Conservation (phyloP, 2,113 vertebrate species). For the Macroglossus sobrinus region DNA sequence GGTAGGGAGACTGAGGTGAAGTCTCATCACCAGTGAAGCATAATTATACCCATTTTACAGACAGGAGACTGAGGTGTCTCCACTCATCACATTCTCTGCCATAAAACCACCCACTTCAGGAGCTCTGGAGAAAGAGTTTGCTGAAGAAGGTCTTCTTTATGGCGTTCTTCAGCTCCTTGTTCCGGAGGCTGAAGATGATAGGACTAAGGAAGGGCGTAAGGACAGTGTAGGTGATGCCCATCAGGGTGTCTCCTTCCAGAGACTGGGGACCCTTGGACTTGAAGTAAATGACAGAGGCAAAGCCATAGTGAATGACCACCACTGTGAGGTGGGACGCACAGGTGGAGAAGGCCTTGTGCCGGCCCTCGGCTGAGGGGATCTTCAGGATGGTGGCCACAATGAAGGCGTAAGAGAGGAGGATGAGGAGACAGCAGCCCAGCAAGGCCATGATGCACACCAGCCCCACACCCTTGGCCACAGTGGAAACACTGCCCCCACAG, state of each 20-base stretch:
- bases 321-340: slow-evolving; percentile 64
- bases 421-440: slow-evolving; percentile 61
- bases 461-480: neutral
- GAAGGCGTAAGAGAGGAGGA: slow-evolving; percentile 60
- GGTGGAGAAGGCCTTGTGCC: slow-evolving; percentile 63
- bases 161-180: slow-evolving; percentile 65
- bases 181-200: slow-evolving; percentile 75
- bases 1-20: neutral
- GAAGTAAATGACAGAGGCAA: slow-evolving; percentile 60
- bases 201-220: slow-evolving; percentile 77
- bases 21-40: neutral
- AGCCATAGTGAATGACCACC: slow-evolving; percentile 55
- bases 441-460: slow-evolving; percentile 47
- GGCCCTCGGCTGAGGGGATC: slow-evolving; percentile 53
- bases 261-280: slow-evolving; percentile 38
- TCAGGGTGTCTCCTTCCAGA: slow-evolving; percentile 43
- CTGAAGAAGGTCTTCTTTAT: slow-evolving; percentile 46
- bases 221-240: slow-evolving; percentile 63
- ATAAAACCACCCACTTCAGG: neutral
- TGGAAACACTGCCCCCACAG: neutral
- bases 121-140: neutral
- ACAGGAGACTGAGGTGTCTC: neutral
- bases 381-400: slow-evolving; percentile 29
- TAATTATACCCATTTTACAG: neutral
- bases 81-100: neutral